These are phyloP conservation scores for Hemitrygon akajei DNA, from an alignment of 2,797 vertebrate species.

Conservation along the genomic window DNA sequence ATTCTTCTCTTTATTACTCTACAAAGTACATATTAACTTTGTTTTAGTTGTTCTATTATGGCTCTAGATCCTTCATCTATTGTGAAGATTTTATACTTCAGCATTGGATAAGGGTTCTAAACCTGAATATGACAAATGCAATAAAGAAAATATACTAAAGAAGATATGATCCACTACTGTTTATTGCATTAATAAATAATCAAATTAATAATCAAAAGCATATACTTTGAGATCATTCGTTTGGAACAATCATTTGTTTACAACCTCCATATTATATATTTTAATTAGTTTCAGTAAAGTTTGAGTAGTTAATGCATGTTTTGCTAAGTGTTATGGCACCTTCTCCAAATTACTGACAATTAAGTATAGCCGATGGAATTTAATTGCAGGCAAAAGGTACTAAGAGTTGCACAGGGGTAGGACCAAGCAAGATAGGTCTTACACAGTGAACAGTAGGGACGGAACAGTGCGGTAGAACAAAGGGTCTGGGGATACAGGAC, in stretches of 20 bases:
- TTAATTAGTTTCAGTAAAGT: not conserved
- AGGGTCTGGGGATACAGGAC: too few relatives aligned
- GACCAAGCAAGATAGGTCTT: too few relatives aligned
- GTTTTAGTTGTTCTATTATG: conserved; percentile 48
- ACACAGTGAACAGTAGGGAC: too few relatives aligned
- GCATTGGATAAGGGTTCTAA: not conserved
- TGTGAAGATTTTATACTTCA: conserved; percentile 34
- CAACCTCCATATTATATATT: not conserved
- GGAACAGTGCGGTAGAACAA: too few relatives aligned
- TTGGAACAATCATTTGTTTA: not conserved
- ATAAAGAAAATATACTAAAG: not conserved
- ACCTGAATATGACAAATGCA: not conserved
- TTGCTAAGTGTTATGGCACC: not conserved
- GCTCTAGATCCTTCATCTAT: conserved; percentile 59
- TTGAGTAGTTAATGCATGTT: not conserved
- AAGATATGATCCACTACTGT: not conserved
- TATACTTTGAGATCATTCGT: not conserved
- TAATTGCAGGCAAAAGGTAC: too few relatives aligned
- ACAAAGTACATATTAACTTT: conserved; percentile 57
- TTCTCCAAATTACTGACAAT: not conserved
- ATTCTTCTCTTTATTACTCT: conserved; percentile 60
- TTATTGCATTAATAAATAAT: conserved; percentile 1
- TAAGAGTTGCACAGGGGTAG: too few relatives aligned
- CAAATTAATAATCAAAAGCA: not conserved
- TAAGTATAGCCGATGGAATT: too few relatives aligned